Base-by-base conservation (phyloP, 2,113 vertebrate genomes). In the Lates calcarifer region DNA sequence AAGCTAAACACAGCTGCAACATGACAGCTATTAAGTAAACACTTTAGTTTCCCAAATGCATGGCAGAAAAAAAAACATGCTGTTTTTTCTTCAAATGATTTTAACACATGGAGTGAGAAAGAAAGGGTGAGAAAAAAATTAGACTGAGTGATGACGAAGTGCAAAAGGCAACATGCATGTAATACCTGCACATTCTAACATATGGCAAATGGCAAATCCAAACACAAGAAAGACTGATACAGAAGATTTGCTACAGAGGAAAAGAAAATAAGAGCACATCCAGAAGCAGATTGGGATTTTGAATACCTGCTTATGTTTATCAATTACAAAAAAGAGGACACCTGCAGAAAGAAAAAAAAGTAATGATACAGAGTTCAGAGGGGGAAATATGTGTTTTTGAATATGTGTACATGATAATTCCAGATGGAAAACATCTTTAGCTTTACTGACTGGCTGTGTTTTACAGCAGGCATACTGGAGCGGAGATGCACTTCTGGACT, bases 221-320 rank as follows among this genome's bases (percentile, higher is more conserved):
- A 28, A 51, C 24, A 7, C 39, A 69, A 61, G 20, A 74, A 65
- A 70, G 13, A 55, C 6, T 2, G 3, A 29, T 22, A 24, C 12
- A 41, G 10, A 28, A 57, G 65, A 11, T 6, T 8, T 22, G 20
- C 8, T 45, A 2, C 15, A 37, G 35, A 73, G 24, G 14, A 9
- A 71, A 22, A 61, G 9, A 43, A 12, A 81, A 47, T n/a, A 61
- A 56, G 2, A 61, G 11, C 51, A 76, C 31, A 39, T 8, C 39
- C 28, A 51, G 58, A 55, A 74, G 55, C 73, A 79, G 45, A 76
- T 12, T 31, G 31, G 20, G 24, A 53, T 33, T 72, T 77, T 66
- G n/a, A 86, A 81, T 91, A 91, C 87, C 91, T 92, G 71, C 49
- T 79, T 61, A 47, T 58, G 49, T 74, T 87, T 79, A 90, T 41